Evolutionary conservation across 2,888 invertebrate species (phyloP).

Genomic region (Leptinotarsa haldemani): DNA sequence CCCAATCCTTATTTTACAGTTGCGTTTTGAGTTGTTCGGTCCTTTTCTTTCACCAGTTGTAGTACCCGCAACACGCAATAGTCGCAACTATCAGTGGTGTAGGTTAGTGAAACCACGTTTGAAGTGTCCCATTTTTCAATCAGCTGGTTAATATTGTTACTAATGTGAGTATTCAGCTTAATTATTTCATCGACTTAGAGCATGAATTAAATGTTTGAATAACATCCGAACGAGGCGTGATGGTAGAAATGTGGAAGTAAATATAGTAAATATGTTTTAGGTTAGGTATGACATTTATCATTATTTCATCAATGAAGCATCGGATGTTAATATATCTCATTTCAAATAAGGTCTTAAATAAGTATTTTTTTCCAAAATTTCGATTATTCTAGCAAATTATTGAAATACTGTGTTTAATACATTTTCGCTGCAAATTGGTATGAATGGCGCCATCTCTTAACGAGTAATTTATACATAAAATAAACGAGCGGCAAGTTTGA

Average conservation of each 20-base stretch:
- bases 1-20: slow-evolving; percentile 4
- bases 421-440: too few relatives aligned
- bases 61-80: too few relatives aligned
- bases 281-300: neutral
- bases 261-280: neutral
- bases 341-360: neutral
- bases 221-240: too few relatives aligned
- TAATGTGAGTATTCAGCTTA: slow-evolving; percentile 15
- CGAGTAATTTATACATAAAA: slow-evolving; percentile 5
- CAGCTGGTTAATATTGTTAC: neutral
- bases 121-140: neutral
- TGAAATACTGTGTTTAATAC: neutral
- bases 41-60: slow-evolving; percentile 23
- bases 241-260: neutral
- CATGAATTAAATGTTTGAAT: too few relatives aligned
- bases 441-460: slow-evolving; percentile 32
- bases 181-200: neutral
- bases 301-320: neutral
- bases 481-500: slow-evolving; percentile 33
- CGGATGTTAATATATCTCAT: neutral
- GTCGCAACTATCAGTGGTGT: neutral
- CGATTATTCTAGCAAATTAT: neutral
- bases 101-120: slow-evolving; percentile 21
- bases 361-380: neutral
- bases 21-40: neutral